Base-by-base conservation (phyloP, 2,113 vertebrate species). In the Myrmecophaga tridactyla region DNA sequence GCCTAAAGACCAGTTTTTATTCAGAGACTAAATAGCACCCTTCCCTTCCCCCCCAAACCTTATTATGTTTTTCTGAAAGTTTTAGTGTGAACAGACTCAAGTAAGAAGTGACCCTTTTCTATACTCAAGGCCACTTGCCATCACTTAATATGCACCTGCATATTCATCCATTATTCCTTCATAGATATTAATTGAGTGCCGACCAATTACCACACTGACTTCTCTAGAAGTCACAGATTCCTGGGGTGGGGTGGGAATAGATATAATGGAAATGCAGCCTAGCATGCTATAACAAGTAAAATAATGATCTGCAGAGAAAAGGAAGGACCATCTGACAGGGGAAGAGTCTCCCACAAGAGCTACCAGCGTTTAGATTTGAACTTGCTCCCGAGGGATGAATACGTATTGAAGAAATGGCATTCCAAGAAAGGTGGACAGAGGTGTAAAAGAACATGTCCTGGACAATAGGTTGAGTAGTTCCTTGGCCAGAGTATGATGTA, bases 61-160 rank as follows among this genome's bases (percentile, higher is more conserved):
- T 25, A 0, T 0, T 0, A 1, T 63, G 43, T 7, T 67, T 6
- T 25, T 85, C 67, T 11, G 11, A 13, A 6, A 46, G 0, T 53
- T 39, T 34, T 34, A 10, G 6, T 29, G 9, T 85, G 43, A 65
- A 12, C 29, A 69, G 27, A 29, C 60, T 81, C 12, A 3, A 27
- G 0, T 12, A 21, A 72, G 73, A 69, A 18, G 20, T 34, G 41
- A 21, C 67, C 34, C 34, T 67, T 36, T 7, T 67, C 1, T 6
- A 1, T 23, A 34, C 39, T 58, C 6, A 29, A 29, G 58, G 25
- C 13, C 0, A 46, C 60, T 20, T 3, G 4, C 41, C 15, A 1
- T 14, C 65, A n/a, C 65, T 7, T 36, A 36, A 7, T 67, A 18
- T 15, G 17, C 65, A 36, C 34, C 34, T 67, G 65, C 34, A 20